A percentile compares a stretch with the other conserved stretches of the same genome.
Conservation (phyloP, 2,797 vertebrate genomes). For the Gambelia wislizenii region DNA sequence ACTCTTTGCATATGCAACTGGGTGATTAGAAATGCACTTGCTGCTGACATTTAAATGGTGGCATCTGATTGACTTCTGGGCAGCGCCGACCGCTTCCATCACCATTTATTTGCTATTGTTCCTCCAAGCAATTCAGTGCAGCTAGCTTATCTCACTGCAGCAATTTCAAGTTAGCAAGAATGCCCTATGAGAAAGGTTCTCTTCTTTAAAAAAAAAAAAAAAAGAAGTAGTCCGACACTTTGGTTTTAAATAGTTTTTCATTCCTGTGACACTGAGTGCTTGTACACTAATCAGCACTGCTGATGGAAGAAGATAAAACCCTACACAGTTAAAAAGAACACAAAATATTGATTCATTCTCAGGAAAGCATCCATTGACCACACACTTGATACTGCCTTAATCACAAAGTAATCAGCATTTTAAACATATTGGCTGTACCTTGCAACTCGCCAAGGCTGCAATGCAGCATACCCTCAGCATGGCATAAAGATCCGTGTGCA, state of each 20-base stretch:
- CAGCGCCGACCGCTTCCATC: neutral
- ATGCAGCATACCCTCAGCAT: too few relatives aligned
- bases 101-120: neutral
- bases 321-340: neutral
- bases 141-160: neutral
- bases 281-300: conserved; percentile 3
- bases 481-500: too few relatives aligned
- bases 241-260: neutral
- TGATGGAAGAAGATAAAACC: neutral
- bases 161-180: neutral
- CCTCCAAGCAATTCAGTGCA: neutral
- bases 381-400: neutral
- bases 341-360: conserved; percentile 32
- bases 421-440: neutral
- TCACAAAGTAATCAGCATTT: neutral
- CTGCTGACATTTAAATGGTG: neutral
- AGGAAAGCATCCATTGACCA: conserved; percentile 13
- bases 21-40: neutral
- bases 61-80: conserved; percentile 3
- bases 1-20: neutral
- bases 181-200: neutral
- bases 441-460: neutral
- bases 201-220: neutral
- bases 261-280: conserved; percentile 4
- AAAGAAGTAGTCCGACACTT: conserved; percentile 29